Base-by-base conservation (phyloP, 2,888 invertebrate species). In the Amitus sp. region DNA sequence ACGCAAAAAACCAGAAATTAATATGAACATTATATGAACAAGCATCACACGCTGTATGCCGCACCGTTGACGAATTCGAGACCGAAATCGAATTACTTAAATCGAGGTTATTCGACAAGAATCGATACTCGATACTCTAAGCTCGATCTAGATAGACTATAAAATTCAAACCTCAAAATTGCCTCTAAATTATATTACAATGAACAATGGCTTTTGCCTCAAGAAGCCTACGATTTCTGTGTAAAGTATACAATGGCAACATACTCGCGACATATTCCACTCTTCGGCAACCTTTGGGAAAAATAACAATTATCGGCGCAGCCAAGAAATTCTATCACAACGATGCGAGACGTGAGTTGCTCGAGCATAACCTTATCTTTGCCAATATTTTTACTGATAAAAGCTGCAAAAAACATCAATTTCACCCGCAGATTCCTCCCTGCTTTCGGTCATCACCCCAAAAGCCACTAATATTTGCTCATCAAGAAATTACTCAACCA, bases 231-330 rank as follows among this genome's bases (percentile, higher is more conserved):
- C 27, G 47, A 39, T 19, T 54, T 45, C 13, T 60, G n/a, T 50
- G 17, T 30, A 47, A 50, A 60, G 19, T 52, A 51, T 39, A 43
- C 19, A 45, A 45, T 46, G 49, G 46, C 47, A 60, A 12, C 33
- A 47, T 46, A 53, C 52, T 37, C 58, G 37, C 43, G 18, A 47
- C 47, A 23, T 53, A 33, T 30, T 53, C 53, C 12, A 53, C 39
- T 2, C 40, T 53, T 27, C 53, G 28, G 12, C 33, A 18, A 18
- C 37, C 53, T 12, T 13, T 54, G 12, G 23, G 30, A 23, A 30
- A 12, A 42, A 43, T 54, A 23, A 47, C 47, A 9, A n/a, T 48
- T 3, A 33, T 54, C 2, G 18, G 34, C 47, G 27, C 42, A 23
- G 20, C 43, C 9, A 28, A 47, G 20, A 55, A 43, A 48, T 48